Evolutionary conservation across 2,113 vertebrate species (phyloP), one percentile per base, ranked within the genome.

Genomic region (Melanostigma gelatinosum): DNA sequence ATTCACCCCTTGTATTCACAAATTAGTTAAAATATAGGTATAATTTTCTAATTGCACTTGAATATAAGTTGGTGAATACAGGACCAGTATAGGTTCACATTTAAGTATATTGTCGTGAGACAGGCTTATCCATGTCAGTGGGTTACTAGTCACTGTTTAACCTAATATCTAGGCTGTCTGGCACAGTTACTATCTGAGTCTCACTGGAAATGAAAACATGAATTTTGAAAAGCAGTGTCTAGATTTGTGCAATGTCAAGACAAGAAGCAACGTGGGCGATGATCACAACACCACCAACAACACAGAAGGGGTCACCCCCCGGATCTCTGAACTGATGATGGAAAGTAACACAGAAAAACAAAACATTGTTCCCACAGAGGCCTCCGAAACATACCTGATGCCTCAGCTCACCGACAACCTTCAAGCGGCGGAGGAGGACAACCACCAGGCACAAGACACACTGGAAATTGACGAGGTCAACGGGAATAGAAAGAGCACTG

Each of bases 171-270:
- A 70, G 69, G 60, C 83, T 87, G 83, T 78, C 78, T 89, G 84
- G 68, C 82, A 91, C 82, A 70, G 79, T 84, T 82, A 11, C 83
- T 74, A 66, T 77, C 77, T 75, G 69, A 77, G 79, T 87, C 79
- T 77, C 50, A 82, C 76, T 92, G 83, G 95, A 94, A 79, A 95
- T 95, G 94, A 93, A 91, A 96, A 90, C 74, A 95, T 96, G 95
- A 95, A 95, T 92, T 91, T 94, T 83, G 89, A 95, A 77, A 93
- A 93, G 68, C 89, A 94, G 92, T 76, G 92, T 87, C 61, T 94
- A 90, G 95, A 95, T 91, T 77, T 94, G 86, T 94, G 95, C 90
- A 94, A 93, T 94, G 90, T 93, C 50, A 95, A 94, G 78, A 90
- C 91, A 42, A 94, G 94, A 82, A 89, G 54, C 40, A 88, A 79